Evolutionary conservation across 2,888 invertebrate species (phyloP), one percentile per base, ranked within the genome.

Genomic region (Synanthedon tipuliformis): DNA sequence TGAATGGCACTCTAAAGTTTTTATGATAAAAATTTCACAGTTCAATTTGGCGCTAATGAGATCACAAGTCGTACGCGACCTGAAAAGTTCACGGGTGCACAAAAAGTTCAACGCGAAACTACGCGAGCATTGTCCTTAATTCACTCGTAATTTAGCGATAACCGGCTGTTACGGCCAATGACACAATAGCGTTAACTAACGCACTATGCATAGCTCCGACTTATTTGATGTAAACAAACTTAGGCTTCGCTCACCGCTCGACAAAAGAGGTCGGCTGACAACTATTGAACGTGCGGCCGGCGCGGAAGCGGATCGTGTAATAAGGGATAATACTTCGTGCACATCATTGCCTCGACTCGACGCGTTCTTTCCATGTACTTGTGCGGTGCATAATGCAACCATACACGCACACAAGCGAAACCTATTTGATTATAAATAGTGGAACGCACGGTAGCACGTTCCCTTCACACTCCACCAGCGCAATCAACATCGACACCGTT

Each of bases 401-500:
- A 78, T 75, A 76, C 75, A 72, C 78, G 73, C 82, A 79, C 84
- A 85, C 84, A 65, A 63, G 62, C 58, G 57, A 65, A 61, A 64
- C 65, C 71, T 75, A 81, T 85, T 85, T 81, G 80, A 86, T 85
- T 85, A 86, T 83, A 86, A 86, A 86, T 84, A 85, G 85, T 84
- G 73, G 78, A 85, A 82, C 85, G 82, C 85, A 85, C 87, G 78
- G 87, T 85, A 86, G 86, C 86, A 82, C 81, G 84, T 79, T 85
- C 83, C 84, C 83, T 86, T 86, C 81, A 81, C 78, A 81, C 81
- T 83, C 75, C 63, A 78, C 79, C 73, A 76, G 81, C 73, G 80
- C 80, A 79, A 81, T 79, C 79, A 81, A 72, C 81, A 72, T 78
- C 72, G 73, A 78, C 71, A 75, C 74, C 65, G 67, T 59, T 69